Conservation (phyloP, 2,113 vertebrate species). For the Prunella himalayana region DNA sequence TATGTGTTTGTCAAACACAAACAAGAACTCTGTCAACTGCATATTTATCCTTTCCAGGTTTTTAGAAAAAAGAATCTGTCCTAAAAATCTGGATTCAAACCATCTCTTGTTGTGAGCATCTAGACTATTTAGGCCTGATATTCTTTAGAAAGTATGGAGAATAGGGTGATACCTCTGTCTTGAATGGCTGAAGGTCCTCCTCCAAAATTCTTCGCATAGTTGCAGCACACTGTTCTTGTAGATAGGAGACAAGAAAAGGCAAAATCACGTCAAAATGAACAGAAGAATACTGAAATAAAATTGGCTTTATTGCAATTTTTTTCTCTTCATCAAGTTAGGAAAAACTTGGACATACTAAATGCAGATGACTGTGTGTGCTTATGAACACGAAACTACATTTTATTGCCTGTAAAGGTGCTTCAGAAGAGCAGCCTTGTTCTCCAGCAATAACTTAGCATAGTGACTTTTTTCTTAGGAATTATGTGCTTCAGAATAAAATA, state of each 20-base stretch:
- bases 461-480: background rate
- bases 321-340: background rate
- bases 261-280: background rate
- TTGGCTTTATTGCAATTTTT: background rate
- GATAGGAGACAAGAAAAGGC: background rate
- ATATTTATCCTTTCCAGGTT: background rate
- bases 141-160: background rate
- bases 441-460: background rate
- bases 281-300: background rate
- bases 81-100: background rate
- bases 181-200: background rate
- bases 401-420: background rate
- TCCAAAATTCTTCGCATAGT: background rate
- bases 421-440: background rate
- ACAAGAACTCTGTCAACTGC: background rate
- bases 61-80: background rate
- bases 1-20: background rate
- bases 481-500: background rate
- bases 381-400: background rate
- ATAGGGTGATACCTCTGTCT: background rate
- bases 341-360: background rate
- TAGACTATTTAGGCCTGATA: background rate
- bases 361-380: background rate
- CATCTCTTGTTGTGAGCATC: background rate
- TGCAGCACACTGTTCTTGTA: background rate